Conservation (phyloP, 1,140 invertebrate genomes). For the Batillaria attramentaria region DNA sequence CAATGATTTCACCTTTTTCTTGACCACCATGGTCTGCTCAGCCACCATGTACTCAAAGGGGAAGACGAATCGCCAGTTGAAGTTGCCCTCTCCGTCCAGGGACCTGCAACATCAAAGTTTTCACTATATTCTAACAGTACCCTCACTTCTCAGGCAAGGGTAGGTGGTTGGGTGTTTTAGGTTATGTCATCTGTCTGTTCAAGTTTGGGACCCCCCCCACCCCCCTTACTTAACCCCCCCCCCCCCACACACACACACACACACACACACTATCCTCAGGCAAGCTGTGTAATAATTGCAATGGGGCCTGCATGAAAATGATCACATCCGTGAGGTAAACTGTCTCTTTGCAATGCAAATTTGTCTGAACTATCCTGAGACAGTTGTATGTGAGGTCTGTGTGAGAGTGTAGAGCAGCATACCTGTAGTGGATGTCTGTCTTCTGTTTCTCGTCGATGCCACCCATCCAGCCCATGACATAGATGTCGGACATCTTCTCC, state of each 20-base stretch:
- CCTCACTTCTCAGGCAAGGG: neutral
- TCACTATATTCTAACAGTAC: neutral
- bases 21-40: constrained; percentile 72
- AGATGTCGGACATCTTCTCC: constrained; percentile 75
- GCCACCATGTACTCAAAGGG: constrained; percentile 73
- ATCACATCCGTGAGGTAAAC: neutral
- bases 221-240: neutral
- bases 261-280: neutral
- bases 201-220: neutral
- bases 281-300: too few relatives aligned
- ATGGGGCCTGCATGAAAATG: neutral
- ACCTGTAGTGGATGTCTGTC: constrained; percentile 75
- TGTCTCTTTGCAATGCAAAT: neutral
- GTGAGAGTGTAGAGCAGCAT: too few relatives aligned
- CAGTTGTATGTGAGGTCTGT: too few relatives aligned
- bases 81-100: constrained; percentile 74
- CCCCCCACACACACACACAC: neutral
- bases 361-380: too few relatives aligned
- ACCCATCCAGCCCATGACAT: constrained; percentile 73
- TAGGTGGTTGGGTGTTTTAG: neutral
- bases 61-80: constrained; percentile 75
- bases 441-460: constrained; percentile 73
- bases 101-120: constrained; percentile 62
- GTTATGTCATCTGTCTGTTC: neutral
- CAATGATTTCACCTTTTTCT: constrained; percentile 80